Conservation (phyloP, 1,140 invertebrate species). For the Hermetia illucens region DNA sequence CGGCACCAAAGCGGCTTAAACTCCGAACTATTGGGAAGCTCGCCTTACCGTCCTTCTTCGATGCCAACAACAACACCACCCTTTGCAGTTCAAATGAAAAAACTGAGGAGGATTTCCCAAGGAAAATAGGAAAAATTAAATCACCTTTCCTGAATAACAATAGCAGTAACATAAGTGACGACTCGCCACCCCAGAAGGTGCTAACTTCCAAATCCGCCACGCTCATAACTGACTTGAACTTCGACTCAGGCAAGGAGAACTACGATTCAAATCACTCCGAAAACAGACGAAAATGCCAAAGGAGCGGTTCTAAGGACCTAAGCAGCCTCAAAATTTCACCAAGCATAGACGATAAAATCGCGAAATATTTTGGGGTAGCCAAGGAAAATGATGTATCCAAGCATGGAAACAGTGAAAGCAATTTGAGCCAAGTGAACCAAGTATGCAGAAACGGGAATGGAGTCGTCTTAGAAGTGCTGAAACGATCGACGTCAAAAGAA, state of each 20-base stretch:
- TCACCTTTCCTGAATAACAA: conserved; percentile 22
- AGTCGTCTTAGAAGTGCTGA: neutral
- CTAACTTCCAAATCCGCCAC: no score
- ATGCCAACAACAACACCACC: conserved; percentile 16
- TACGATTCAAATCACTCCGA: conserved; percentile 14
- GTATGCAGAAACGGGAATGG: neutral
- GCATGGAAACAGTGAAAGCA: neutral
- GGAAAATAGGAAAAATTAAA: conserved; percentile 19
- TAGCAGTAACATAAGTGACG: conserved; percentile 6
- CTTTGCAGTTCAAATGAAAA: conserved; percentile 9
- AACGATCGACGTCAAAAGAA: neutral
- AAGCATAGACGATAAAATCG: conserved; percentile 18
- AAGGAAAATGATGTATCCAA: neutral
- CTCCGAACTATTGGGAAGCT: conserved; percentile 22
- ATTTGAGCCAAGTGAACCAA: neutral
- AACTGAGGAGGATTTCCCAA: neutral
- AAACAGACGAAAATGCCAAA: conserved; percentile 13
- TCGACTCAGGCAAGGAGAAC: conserved; percentile 25
- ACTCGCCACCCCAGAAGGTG: no score
- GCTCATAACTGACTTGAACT: conserved; percentile 12
- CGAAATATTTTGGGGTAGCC: conserved; percentile 20
- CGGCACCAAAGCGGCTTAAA: conserved; percentile 8
- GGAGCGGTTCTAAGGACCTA: conserved; percentile 11
- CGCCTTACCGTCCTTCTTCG: conserved; percentile 17
- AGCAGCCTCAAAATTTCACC: conserved; percentile 10